phyloP scores from a whole-genome alignment of 2,797 vertebrate species.

The Mergus octosetaceus region DNA sequence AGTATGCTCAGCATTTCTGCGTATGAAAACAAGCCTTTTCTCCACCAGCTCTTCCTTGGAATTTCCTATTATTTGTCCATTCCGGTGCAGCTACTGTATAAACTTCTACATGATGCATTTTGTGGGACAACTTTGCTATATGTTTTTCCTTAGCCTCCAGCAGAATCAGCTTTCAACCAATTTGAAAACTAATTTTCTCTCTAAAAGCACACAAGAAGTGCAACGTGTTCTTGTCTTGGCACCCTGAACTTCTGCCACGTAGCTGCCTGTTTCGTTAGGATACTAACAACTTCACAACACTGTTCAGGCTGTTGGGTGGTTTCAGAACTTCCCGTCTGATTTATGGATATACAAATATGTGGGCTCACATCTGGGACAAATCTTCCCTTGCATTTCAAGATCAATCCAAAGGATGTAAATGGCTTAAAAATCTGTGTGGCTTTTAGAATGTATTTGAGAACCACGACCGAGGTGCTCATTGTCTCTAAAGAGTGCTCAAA shows the following conservation, averaged over 20 bases:
- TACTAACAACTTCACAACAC: not conserved
- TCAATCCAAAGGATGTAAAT: not conserved
- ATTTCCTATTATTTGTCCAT: not conserved
- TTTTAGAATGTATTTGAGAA: not conserved
- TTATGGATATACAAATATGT: not conserved
- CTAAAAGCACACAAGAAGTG: not conserved
- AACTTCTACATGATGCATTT: not conserved
- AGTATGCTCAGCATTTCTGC: not conserved
- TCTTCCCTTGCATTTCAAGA: not conserved
- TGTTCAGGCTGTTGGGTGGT: not conserved
- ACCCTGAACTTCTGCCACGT: not conserved
- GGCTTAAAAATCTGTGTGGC: not conserved
- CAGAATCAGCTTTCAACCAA: not conserved
- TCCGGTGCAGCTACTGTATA: not conserved
- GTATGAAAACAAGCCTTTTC: not conserved
- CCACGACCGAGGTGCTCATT: not conserved
- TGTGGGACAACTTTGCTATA: not conserved
- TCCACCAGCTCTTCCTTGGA: not conserved
- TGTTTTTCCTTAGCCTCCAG: not conserved
- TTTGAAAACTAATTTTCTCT: not conserved
- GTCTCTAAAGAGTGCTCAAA: not conserved
- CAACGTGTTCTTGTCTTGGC: not conserved
- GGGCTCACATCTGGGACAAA: not conserved
- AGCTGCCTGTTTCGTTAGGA: not conserved
- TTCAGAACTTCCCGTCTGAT: not conserved